Evolutionary conservation across 2,113 vertebrate genomes (phyloP), one percentile per base, ranked within the genome.

Genomic region (Antennarius striatus): DNA sequence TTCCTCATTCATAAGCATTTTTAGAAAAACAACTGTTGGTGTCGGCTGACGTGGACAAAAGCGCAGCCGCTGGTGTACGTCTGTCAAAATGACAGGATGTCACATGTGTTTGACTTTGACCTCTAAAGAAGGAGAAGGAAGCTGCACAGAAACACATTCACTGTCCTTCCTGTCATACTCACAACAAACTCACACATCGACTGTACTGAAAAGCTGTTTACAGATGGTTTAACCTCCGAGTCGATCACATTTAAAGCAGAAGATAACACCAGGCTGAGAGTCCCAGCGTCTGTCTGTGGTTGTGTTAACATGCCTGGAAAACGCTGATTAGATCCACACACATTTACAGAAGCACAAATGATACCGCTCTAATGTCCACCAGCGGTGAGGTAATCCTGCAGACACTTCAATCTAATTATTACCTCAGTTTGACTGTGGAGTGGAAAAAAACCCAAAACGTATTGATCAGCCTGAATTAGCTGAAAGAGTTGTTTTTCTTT

Each of bases 331-430:
- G 71, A 39, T 56, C 30, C 52, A 75, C 59, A 64, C 32, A n/a
- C 59, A 65, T 63, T 49, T 56, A 42, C 50, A 77, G 57, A 63
- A 29, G 72, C 77, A 66, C 63, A 70, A 53, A 75, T 22, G n/a
- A 53, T 0, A 9, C 47, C 47, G 73, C 65, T 73, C 71, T 71
- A 68, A 81, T 78, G 63, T 56, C 36, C 59, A 68, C 29, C 39
- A 75, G 63, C 51, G 63, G 67, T 83, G 85, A 86, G 79, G 64
- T 81, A 75, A 73, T 80, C 73, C 73, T 75, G 73, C 71, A 70
- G 68, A 52, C 56, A 65, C 79, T 79, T 81, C 64, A 82, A 51
- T 77, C 56, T 57, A 80, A 74, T 79, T 80, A 53, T 67, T 65
- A 68, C 64, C 60, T 68, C 56, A 45, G 60, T 75, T 73, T 68